Evolutionary conservation across 2,888 invertebrate genomes (phyloP).

Genomic region (Apamea crenata): DNA sequence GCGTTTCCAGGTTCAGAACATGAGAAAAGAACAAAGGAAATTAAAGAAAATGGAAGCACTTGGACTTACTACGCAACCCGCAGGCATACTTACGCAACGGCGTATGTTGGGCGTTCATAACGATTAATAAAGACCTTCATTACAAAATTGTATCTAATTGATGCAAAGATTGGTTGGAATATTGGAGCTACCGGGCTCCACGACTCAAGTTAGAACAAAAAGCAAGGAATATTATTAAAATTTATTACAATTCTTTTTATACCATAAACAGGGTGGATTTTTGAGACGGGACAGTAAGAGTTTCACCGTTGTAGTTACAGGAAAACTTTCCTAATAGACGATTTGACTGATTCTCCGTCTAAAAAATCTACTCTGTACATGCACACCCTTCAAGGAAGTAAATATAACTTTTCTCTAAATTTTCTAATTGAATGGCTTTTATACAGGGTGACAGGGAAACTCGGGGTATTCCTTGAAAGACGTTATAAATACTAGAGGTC

Average conservation of each 20-base stretch:
- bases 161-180: not conserved
- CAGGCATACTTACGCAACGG: not conserved
- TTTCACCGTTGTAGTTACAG: not conserved
- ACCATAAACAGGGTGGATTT: not conserved
- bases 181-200: not conserved
- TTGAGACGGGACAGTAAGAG: not conserved
- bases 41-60: rapidly evolving
- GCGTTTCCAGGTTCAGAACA: rapidly evolving
- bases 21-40: not conserved
- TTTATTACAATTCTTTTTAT: not conserved
- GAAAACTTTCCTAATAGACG: not conserved
- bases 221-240: not conserved
- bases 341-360: not conserved
- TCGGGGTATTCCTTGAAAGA: too few species aligned
- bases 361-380: not conserved
- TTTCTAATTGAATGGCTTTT: too few species aligned
- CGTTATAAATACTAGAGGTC: too few species aligned
- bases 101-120: not conserved
- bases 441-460: too few species aligned
- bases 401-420: too few species aligned
- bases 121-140: not conserved
- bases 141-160: not conserved
- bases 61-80: not conserved
- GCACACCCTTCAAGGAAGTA: not conserved
- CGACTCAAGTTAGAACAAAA: not conserved